Percentiles rank a stretch among this genome's conserved stretches.
Conservation (phyloP, 2,797 vertebrate genomes). For the Notamacropus eugenii region DNA sequence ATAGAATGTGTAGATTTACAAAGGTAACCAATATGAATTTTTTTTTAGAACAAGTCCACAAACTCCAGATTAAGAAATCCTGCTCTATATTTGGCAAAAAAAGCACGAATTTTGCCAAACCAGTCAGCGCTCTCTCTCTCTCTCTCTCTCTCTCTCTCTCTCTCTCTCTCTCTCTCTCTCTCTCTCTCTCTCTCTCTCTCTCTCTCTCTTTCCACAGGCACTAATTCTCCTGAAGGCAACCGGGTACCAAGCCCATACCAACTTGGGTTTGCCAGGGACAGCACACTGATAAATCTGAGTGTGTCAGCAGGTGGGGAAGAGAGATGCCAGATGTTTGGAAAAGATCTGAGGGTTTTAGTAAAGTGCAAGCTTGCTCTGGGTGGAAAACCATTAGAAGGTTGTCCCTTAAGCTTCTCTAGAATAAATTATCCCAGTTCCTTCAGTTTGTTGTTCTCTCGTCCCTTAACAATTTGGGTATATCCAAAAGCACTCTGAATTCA, state of each 20-base stretch:
- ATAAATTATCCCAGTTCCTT: neutral
- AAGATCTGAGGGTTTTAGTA: neutral
- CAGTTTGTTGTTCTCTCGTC: neutral
- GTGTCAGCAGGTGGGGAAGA: neutral
- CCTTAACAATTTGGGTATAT: neutral
- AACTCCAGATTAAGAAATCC: neutral
- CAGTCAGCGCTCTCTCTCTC: neutral
- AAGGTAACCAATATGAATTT: neutral
- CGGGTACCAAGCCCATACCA: neutral
- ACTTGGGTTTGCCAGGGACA: neutral
- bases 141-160: neutral
- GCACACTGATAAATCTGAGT: neutral
- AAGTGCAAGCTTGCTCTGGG: neutral
- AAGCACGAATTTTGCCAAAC: neutral
- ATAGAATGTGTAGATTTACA: neutral
- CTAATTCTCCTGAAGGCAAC: neutral
- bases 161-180: too few relatives aligned
- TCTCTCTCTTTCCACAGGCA: neutral
- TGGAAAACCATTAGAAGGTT: neutral
- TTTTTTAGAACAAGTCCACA: neutral
- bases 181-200: too few relatives aligned
- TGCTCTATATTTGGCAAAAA: neutral
- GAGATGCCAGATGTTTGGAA: neutral
- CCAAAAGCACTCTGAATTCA: neutral
- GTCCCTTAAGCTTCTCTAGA: neutral